Evolutionary conservation across 2,113 vertebrate species (phyloP).

Genomic region (Gobio gobio): DNA sequence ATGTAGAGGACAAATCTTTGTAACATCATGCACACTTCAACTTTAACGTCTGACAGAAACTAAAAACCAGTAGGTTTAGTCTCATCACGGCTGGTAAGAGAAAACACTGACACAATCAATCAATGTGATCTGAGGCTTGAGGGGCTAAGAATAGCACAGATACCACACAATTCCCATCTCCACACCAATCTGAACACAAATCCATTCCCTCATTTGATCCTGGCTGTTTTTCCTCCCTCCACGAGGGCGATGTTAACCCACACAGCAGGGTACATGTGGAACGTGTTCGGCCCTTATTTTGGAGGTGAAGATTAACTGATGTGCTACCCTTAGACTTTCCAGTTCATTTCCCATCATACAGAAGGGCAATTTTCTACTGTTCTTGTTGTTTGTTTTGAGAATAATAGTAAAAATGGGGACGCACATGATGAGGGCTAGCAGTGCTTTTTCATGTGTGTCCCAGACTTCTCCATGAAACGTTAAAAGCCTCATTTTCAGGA

Average conservation of each 20-base stretch:
- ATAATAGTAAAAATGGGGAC: not conserved
- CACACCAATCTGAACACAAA: slow-evolving; percentile 13
- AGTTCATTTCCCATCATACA: not conserved
- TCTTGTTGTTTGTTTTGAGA: slow-evolving; percentile 7
- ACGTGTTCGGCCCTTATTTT: not conserved
- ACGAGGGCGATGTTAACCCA: not conserved
- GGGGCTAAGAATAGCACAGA: slow-evolving; percentile 52
- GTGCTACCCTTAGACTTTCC: slow-evolving; percentile 1
- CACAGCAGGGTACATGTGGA: not conserved
- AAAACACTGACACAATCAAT: not conserved
- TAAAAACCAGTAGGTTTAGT: not conserved
- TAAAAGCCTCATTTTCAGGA: slow-evolving; percentile 33
- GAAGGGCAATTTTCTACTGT: not conserved
- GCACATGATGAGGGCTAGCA: not conserved
- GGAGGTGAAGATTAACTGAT: not conserved
- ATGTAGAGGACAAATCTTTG: not conserved
- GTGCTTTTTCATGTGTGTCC: not conserved
- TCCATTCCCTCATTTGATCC: slow-evolving; percentile 18
- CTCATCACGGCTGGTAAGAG: not conserved
- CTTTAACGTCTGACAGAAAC: not conserved
- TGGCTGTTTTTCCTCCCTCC: slow-evolving; percentile 27
- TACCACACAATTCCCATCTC: slow-evolving; percentile 74
- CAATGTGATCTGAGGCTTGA: not conserved
- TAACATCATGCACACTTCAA: not conserved
- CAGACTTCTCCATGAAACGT: not conserved